Evolutionary conservation across 2,888 invertebrate species (phyloP).

Genomic region (Siphlonurus alternatus): DNA sequence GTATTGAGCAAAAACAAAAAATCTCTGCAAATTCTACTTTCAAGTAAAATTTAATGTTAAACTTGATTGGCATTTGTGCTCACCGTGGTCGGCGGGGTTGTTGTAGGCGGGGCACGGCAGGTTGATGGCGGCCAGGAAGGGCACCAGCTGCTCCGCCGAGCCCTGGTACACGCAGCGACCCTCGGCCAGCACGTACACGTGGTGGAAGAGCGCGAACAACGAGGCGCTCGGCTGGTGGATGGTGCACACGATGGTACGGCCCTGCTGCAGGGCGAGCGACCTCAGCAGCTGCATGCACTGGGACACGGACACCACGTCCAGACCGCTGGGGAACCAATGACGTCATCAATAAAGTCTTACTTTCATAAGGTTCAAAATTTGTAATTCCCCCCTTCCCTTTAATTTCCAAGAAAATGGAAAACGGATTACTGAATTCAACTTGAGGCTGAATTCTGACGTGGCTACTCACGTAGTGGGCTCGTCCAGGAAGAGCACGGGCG

Average conservation of each 20-base stretch:
- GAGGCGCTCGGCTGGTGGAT: conserved; percentile 54
- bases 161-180: conserved; percentile 50
- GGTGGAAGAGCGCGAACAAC: conserved; percentile 43
- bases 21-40: too few relatives aligned
- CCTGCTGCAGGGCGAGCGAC: conserved; percentile 37
- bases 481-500: conserved; percentile 64
- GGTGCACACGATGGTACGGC: conserved; percentile 50
- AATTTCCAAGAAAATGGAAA: too few relatives aligned
- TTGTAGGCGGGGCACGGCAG: conserved; percentile 43
- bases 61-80: too few relatives aligned
- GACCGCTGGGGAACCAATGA: conserved; percentile 32
- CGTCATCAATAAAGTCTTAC: too few relatives aligned
- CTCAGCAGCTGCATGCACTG: conserved; percentile 41
- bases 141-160: conserved; percentile 39
- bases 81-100: conserved; percentile 53
- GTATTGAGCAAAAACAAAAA: too few relatives aligned
- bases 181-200: conserved; percentile 44
- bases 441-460: too few relatives aligned
- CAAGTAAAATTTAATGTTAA: too few relatives aligned
- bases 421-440: too few relatives aligned
- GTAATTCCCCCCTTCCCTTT: too few relatives aligned
- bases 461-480: conserved; percentile 64
- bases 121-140: conserved; percentile 34
- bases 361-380: too few relatives aligned
- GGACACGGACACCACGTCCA: conserved; percentile 46